Conservation (phyloP, 2,113 vertebrate genomes). For the Turdus rufiventris region DNA sequence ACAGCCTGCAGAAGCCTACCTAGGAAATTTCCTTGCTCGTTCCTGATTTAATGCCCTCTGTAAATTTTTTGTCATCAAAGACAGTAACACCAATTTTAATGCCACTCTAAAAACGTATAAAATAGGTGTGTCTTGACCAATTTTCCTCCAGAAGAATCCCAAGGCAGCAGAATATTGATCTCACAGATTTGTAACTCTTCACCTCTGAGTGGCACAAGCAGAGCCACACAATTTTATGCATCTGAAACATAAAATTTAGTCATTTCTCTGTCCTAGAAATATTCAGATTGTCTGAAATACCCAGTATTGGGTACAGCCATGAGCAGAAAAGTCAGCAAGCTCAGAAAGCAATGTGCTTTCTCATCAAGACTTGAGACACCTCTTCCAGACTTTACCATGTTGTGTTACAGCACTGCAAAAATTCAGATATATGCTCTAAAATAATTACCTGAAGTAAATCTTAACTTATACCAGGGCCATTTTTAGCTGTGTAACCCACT, state of each 20-base stretch:
- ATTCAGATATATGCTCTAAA: not conserved
- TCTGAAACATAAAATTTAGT: not conserved
- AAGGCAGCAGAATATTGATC: not conserved
- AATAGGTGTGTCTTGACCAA: not conserved
- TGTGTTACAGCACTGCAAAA: not conserved
- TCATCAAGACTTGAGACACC: not conserved
- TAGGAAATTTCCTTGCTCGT: not conserved
- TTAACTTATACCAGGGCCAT: not conserved
- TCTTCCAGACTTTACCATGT: not conserved
- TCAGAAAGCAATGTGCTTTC: not conserved
- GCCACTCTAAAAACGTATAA: not conserved
- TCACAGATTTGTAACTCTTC: not conserved
- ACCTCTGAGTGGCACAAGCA: not conserved
- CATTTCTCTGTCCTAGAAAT: not conserved
- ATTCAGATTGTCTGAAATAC: not conserved
- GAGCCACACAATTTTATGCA: not conserved
- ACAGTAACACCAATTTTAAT: not conserved
- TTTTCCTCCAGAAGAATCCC: not conserved
- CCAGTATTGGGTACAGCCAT: accelerated
- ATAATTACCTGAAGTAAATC: not conserved
- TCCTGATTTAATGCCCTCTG: not conserved
- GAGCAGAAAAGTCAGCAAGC: not conserved
- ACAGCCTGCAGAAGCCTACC: not conserved
- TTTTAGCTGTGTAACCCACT: not conserved
- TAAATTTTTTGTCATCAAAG: not conserved